These are phyloP conservation scores for Leucosticte australis DNA, from an alignment of 2,113 vertebrate genomes.

Conservation along the genomic window DNA sequence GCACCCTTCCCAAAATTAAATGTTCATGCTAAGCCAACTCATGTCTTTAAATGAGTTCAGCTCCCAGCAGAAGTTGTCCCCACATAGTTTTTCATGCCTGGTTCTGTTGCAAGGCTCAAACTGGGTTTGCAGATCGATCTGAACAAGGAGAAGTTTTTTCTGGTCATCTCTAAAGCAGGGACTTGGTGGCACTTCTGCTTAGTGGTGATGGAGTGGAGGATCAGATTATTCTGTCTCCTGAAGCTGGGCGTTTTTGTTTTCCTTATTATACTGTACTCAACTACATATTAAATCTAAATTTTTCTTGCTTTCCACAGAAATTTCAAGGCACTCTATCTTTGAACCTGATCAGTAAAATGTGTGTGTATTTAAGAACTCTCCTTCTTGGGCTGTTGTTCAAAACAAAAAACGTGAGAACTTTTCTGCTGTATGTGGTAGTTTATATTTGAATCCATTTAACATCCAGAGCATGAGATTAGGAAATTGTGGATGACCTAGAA, in stretches of 20 bases:
- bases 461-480: neutral
- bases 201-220: neutral
- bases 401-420: neutral
- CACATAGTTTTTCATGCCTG: neutral
- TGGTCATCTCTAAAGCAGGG: neutral
- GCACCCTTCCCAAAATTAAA: neutral
- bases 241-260: neutral
- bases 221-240: neutral
- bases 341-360: neutral
- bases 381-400: neutral
- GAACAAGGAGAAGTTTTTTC: neutral
- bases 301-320: neutral
- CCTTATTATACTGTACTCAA: neutral
- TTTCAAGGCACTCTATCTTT: neutral
- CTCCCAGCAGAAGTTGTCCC: neutral
- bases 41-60: fast-evolving
- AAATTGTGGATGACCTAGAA: neutral
- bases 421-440: neutral
- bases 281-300: neutral
- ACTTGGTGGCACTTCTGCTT: neutral
- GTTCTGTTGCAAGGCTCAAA: neutral
- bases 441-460: neutral
- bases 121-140: neutral
- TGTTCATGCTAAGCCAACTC: neutral
- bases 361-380: neutral